These are phyloP conservation scores for Otus sunia DNA, from an alignment of 2,113 vertebrate species.

Conservation along the genomic window DNA sequence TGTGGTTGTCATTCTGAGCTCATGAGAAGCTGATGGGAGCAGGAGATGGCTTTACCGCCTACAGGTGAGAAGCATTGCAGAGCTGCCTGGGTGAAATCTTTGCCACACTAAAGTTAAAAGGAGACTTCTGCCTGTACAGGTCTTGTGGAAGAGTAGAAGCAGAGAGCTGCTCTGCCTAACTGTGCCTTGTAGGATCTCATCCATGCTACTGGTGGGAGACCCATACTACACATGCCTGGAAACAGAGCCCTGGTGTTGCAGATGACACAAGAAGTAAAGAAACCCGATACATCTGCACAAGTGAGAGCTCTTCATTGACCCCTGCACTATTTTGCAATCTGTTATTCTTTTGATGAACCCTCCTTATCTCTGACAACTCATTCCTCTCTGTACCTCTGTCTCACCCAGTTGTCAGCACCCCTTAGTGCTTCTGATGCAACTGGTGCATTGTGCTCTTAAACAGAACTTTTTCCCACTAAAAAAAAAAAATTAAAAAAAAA, in stretches of 20 bases:
- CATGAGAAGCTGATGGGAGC: background rate
- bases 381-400: background rate
- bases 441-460: background rate
- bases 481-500: background rate
- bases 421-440: background rate
- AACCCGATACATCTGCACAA: background rate
- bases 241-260: background rate
- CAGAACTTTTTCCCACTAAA: background rate
- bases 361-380: accelerated
- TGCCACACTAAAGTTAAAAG: background rate
- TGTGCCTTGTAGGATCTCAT: background rate
- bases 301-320: background rate
- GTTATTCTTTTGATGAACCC: background rate
- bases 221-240: background rate
- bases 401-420: background rate
- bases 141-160: background rate
- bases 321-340: background rate
- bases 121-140: background rate
- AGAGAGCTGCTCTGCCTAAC: background rate
- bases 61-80: background rate
- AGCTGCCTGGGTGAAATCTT: background rate
- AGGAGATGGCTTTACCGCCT: background rate
- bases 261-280: background rate
- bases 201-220: background rate
- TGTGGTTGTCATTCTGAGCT: background rate